phyloP scores from a whole-genome alignment of 2,113 vertebrate species.

The Plecotus auritus region DNA sequence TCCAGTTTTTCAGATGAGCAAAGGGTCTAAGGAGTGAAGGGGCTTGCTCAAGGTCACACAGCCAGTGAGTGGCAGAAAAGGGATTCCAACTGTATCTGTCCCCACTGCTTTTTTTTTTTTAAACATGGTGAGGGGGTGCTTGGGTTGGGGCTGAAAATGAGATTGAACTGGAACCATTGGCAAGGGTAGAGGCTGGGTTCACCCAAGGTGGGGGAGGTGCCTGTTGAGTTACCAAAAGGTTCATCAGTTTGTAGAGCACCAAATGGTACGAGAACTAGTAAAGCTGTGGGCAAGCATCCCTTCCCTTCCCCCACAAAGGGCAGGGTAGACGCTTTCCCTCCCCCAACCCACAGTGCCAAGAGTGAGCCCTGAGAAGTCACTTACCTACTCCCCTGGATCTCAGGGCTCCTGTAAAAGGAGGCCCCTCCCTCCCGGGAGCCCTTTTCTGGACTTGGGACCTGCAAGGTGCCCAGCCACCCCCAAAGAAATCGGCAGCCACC shows the following conservation, averaged over 20 bases:
- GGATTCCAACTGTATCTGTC: neutral
- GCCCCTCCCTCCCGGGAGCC: neutral
- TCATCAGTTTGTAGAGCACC: slow-evolving; percentile 14
- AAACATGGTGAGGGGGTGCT: neutral
- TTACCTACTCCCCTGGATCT: slow-evolving; percentile 48
- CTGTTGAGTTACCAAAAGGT: slow-evolving; percentile 48
- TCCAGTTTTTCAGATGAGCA: slow-evolving; percentile 1
- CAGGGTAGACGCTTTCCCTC: neutral
- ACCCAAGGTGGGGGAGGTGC: neutral
- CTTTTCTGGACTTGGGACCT: neutral
- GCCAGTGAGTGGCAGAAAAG: neutral
- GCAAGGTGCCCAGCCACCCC: slow-evolving; percentile 33
- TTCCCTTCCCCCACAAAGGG: slow-evolving; percentile 25
- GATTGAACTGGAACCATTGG: neutral
- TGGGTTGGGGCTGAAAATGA: neutral
- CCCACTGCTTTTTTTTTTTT: slow-evolving; percentile 18
- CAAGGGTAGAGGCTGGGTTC: neutral
- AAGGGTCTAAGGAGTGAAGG: neutral
- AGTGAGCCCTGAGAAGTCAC: slow-evolving; percentile 3
- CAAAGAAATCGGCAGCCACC: neutral
- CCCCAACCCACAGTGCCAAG: neutral
- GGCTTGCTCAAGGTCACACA: slow-evolving; percentile 46
- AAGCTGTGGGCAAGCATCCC: slow-evolving; percentile 1
- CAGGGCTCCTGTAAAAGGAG: slow-evolving; percentile 11
- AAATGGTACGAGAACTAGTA: slow-evolving; percentile 32